phyloP scores from a whole-genome alignment of 2,113 vertebrate species.

The Bucco capensis region DNA sequence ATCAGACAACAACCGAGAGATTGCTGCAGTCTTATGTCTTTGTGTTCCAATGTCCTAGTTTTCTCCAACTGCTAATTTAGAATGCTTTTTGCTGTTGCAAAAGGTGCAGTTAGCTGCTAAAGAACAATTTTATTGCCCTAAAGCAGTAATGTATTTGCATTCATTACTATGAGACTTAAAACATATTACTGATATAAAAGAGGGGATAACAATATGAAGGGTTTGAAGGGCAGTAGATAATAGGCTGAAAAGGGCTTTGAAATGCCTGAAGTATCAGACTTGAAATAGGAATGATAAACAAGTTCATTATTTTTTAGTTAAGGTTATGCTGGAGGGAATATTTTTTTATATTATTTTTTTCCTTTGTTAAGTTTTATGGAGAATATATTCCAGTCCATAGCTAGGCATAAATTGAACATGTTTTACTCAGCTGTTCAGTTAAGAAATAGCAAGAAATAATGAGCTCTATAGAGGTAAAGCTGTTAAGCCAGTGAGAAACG shows the following conservation, averaged over 20 bases:
- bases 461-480: conserved; percentile 33
- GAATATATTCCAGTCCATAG: conserved; percentile 32
- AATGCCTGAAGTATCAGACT: conserved; percentile 46
- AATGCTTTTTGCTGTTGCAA: conserved; percentile 44
- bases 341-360: conserved; percentile 39
- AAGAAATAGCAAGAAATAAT: conserved; percentile 55
- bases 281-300: conserved; percentile 54
- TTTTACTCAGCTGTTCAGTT: conserved; percentile 17
- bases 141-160: conserved; percentile 67
- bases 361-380: conserved; percentile 47
- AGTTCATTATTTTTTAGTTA: conserved; percentile 40
- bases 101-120: conserved; percentile 29
- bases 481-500: conserved; percentile 25
- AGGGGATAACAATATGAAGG: conserved; percentile 52
- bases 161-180: conserved; percentile 59
- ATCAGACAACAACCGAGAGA: conserved; percentile 41
- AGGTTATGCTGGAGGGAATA: background rate
- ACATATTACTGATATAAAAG: conserved; percentile 58
- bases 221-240: conserved; percentile 61
- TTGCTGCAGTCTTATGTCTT: conserved; percentile 1
- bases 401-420: conserved; percentile 42
- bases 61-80: conserved; percentile 61
- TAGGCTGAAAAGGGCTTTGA: conserved; percentile 20
- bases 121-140: conserved; percentile 57
- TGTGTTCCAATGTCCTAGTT: conserved; percentile 46